phyloP scores from a whole-genome alignment of 2,888 invertebrate species.

The Dynastes tityus region DNA sequence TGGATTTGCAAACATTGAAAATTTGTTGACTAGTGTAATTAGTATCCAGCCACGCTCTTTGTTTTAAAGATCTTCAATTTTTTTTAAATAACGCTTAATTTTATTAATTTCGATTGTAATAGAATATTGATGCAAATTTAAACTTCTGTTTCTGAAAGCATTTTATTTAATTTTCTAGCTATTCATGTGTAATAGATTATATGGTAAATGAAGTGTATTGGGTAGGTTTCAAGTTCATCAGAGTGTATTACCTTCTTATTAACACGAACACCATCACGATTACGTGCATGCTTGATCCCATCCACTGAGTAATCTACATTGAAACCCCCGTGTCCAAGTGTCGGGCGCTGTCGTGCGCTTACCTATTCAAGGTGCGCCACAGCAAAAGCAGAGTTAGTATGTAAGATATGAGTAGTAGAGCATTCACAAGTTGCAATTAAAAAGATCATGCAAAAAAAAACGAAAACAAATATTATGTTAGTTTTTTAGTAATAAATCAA shows the following conservation, averaged over 20 bases:
- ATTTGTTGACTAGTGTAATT: too few species aligned
- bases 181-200: neutral
- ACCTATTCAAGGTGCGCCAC: slow-evolving; percentile 69
- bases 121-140: too few species aligned
- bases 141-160: too few species aligned
- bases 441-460: slow-evolving; percentile 35
- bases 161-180: neutral
- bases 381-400: slow-evolving; percentile 67
- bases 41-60: too few species aligned
- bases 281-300: slow-evolving; percentile 71
- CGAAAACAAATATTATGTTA: slow-evolving; percentile 48
- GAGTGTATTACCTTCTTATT: slow-evolving; percentile 64
- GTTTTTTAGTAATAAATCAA: slow-evolving; percentile 41
- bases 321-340: slow-evolving; percentile 70
- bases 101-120: too few species aligned
- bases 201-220: neutral
- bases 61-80: too few species aligned
- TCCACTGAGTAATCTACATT: slow-evolving; percentile 72
- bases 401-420: slow-evolving; percentile 51
- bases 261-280: slow-evolving; percentile 67
- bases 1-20: too few species aligned
- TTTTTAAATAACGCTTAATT: too few species aligned
- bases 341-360: slow-evolving; percentile 70
- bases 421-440: slow-evolving; percentile 46
- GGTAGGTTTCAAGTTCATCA: slow-evolving; percentile 9